Evolutionary conservation across 1,140 invertebrate species (phyloP), one percentile per base, ranked within the genome.

Genomic region (Apis dorsata): DNA sequence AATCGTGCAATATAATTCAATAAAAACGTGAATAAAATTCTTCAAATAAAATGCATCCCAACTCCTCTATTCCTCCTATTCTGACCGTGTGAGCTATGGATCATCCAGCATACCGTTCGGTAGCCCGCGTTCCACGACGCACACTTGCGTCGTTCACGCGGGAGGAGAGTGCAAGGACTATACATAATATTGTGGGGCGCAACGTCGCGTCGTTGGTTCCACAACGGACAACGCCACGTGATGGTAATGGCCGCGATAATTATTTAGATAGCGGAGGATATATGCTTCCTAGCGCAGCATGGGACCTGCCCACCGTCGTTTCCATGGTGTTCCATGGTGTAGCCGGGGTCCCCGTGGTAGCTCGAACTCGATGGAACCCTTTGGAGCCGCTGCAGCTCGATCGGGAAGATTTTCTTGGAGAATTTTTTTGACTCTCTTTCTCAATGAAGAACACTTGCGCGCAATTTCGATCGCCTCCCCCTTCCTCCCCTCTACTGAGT

Each of bases 221-320:
- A 88, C 81, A 34, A 34, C 88, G 91, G 91, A 92, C 92, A 92
- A 91, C 91, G 91, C 90, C 90, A 91, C 90, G 92, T 91, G 91
- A 93, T 92, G 91, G 90, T 93, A 93, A 93, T 92, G 91, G 91
- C 90, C 85, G 92, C 90, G 92, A 93, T 93, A 93, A 93, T 93
- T 93, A 93, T 93, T 93, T 92, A 93, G 92, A 93, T 92, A 93
- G 90, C 91, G 90, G 91, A 92, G 91, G 91, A 93, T 92, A 91
- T 93, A 93, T 92, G 92, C 91, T 91, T 92, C 90, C 91, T 92
- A 92, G 88, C 91, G 85, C 92, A 92, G 91, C 92, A 92, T 93
- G 92, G 86, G 91, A 92, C 89, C 90, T 74, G 87, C 86, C 87
- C 88, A 79, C 90, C 34, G 88, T 91, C 88, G 91, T 89, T 91